A percentile compares a stretch with the other conserved stretches of the same genome.
Conservation (phyloP, 2,797 vertebrate genomes). For the Pogonophryne albipinna region DNA sequence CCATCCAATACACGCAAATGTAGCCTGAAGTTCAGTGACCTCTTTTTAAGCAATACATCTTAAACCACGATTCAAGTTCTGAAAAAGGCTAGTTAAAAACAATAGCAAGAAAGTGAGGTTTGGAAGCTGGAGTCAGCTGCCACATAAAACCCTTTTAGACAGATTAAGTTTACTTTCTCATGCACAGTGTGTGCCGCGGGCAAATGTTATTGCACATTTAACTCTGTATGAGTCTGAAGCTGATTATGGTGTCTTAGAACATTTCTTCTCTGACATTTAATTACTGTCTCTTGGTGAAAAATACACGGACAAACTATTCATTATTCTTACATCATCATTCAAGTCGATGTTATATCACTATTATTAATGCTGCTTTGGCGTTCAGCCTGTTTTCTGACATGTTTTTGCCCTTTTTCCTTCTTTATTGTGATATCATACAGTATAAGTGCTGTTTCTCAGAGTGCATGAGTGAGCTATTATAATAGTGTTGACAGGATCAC, state of each 20-base stretch:
- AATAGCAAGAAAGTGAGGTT: not conserved
- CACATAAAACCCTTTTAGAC: not conserved
- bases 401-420: not conserved
- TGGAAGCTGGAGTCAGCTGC: not conserved
- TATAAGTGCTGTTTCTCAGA: slow-evolving; percentile 2
- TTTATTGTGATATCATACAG: not conserved
- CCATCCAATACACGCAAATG: no score
- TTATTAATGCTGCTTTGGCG: not conserved
- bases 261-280: slow-evolving; percentile 38
- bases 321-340: slow-evolving; percentile 18
- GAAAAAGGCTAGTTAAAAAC: not conserved
- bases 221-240: slow-evolving; percentile 23
- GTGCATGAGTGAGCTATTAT: not conserved
- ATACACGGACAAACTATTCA: slow-evolving; percentile 3
- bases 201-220: not conserved
- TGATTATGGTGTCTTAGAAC: slow-evolving; percentile 4
- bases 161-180: no score
- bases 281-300: slow-evolving; percentile 14
- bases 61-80: not conserved
- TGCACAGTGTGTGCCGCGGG: not conserved
- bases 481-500: slow-evolving; percentile 21
- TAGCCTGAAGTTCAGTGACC: no score
- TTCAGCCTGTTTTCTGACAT: not conserved
- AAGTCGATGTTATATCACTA: not conserved
- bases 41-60: no score